Conservation (phyloP, 2,888 invertebrate genomes). For the Sphaeridia pumilis region DNA sequence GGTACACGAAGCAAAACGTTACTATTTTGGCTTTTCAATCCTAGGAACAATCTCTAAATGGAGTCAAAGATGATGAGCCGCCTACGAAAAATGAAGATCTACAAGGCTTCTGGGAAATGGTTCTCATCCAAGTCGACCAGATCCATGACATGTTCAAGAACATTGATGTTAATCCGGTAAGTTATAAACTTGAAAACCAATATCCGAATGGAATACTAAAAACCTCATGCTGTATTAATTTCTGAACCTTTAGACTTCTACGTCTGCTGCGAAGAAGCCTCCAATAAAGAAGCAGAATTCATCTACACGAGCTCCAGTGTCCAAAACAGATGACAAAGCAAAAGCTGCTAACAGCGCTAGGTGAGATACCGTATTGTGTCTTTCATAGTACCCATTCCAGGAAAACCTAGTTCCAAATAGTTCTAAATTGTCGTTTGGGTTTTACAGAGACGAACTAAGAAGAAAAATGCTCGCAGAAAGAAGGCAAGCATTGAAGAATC, state of each 20-base stretch:
- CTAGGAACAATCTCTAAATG: slow-evolving; percentile 20
- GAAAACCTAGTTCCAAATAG: too few relatives aligned
- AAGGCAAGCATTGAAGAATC: slow-evolving; percentile 48
- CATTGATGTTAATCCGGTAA: slow-evolving; percentile 14
- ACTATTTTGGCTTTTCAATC: neutral
- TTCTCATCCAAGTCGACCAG: slow-evolving; percentile 77
- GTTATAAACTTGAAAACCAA: neutral
- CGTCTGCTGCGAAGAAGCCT: too few relatives aligned
- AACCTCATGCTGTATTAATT: too few relatives aligned
- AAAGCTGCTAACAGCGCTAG: too few relatives aligned
- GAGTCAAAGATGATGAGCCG: slow-evolving; percentile 51
- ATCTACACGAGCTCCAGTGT: too few relatives aligned
- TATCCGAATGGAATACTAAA: too few relatives aligned
- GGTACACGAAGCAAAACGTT: neutral
- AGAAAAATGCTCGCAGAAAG: slow-evolving; percentile 67
- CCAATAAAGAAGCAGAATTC: too few relatives aligned
- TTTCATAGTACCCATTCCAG: too few relatives aligned
- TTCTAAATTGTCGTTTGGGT: too few relatives aligned
- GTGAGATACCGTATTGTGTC: too few relatives aligned
- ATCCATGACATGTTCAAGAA: slow-evolving; percentile 47
- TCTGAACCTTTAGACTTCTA: too few relatives aligned
- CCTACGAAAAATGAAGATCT: slow-evolving; percentile 83
- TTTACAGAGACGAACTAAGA: slow-evolving; percentile 49
- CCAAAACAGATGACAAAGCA: too few relatives aligned
- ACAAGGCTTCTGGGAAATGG: slow-evolving; percentile 98